phyloP scores from a whole-genome alignment of 2,888 invertebrate species.

The Melieria omissa region DNA sequence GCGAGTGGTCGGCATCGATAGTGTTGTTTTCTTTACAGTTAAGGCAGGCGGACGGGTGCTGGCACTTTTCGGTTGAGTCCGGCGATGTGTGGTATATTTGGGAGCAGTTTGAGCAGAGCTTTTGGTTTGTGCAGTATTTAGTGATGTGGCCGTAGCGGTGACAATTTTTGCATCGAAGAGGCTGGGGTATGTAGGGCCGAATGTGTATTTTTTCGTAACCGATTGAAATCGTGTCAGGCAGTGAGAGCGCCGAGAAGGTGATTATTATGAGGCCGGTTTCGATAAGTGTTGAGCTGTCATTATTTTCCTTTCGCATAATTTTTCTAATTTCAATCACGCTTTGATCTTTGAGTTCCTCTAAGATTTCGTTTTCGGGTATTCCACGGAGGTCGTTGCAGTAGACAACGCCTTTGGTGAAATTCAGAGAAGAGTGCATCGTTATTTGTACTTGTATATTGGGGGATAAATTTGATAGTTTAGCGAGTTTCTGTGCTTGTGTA shows the following conservation, averaged over 20 bases:
- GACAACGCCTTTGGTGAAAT: slow-evolving; percentile 1
- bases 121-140: not conserved
- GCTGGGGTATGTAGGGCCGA: slow-evolving; percentile 24
- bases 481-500: slow-evolving; percentile 1
- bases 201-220: slow-evolving; percentile 19
- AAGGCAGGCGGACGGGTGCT: no score
- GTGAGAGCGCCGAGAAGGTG: slow-evolving; percentile 17
- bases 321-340: slow-evolving; percentile 19
- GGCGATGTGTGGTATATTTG: no score
- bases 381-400: slow-evolving; percentile 10
- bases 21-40: no score
- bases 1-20: no score
- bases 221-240: slow-evolving; percentile 15
- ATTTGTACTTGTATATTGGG: not conserved
- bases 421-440: not conserved
- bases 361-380: slow-evolving; percentile 25
- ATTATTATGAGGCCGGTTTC: slow-evolving; percentile 25
- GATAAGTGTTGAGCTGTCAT: not conserved
- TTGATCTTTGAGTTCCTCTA: slow-evolving; percentile 17
- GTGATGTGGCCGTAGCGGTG: slow-evolving; percentile 3
- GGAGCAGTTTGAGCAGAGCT: no score
- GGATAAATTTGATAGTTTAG: not conserved
- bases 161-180: slow-evolving; percentile 20
- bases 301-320: slow-evolving; percentile 7
- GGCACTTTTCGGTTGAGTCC: no score